Conservation (phyloP, 2,113 vertebrate genomes). For the Cardinalis cardinalis region DNA sequence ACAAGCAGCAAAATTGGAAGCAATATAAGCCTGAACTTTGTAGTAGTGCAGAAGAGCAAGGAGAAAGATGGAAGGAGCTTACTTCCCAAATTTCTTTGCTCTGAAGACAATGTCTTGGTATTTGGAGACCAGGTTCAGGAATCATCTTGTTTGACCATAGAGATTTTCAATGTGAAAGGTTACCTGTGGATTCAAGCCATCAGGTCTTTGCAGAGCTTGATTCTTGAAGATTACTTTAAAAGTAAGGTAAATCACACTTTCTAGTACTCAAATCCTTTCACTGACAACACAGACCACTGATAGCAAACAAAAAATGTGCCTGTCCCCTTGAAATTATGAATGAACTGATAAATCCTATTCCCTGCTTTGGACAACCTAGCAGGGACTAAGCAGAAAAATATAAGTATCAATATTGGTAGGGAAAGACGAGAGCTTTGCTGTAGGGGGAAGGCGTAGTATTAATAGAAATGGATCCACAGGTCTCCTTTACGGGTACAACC, state of each 20-base stretch:
- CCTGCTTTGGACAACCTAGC: neutral
- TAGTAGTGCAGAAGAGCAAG: neutral
- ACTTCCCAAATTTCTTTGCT: neutral
- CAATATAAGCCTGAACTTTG: neutral
- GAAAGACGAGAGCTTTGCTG: neutral
- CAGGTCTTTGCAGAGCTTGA: neutral
- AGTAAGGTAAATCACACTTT: neutral
- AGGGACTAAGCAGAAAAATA: neutral
- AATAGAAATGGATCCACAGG: neutral
- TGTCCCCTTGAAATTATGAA: neutral
- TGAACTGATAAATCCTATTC: neutral
- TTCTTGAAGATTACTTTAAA: neutral
- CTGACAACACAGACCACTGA: accelerated
- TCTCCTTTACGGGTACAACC: neutral
- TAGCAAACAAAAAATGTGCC: neutral
- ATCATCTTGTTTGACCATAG: neutral
- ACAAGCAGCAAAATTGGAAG: neutral
- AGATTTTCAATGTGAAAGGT: neutral
- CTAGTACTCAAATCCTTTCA: neutral
- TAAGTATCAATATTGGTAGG: neutral
- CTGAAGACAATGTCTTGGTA: neutral
- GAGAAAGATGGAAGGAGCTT: neutral
- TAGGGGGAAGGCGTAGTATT: neutral
- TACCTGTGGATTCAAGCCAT: neutral
- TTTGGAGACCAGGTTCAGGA: neutral